A percentile compares a stretch with the other conserved stretches of the same genome.
Conservation (phyloP, 2,113 vertebrate species). For the Petrocephalus microphthalmus region DNA sequence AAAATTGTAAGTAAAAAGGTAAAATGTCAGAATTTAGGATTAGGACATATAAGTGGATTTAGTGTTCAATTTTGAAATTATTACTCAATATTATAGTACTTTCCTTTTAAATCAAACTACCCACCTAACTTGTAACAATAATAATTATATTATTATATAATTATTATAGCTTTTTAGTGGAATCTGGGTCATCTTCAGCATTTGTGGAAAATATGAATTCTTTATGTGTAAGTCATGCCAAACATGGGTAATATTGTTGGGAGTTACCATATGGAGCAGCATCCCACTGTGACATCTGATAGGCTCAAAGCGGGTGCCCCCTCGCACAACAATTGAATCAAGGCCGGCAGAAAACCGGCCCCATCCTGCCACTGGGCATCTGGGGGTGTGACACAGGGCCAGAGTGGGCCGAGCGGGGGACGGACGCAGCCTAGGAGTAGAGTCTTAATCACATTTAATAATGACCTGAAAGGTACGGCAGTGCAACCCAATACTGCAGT, state of each 20-base stretch:
- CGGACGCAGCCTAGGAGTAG: neutral
- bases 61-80: neutral
- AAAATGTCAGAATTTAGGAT: neutral
- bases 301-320: constrained; percentile 10
- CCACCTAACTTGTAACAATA: neutral
- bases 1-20: neutral
- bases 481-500: constrained; percentile 10
- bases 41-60: neutral
- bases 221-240: neutral
- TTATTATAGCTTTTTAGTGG: neutral
- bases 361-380: constrained; percentile 3
- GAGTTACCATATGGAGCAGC: constrained; percentile 41
- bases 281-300: constrained; percentile 18
- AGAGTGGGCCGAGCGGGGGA: neutral
- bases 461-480: neutral
- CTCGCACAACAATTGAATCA: constrained; percentile 20
- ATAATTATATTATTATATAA: neutral
- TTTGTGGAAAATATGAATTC: neutral
- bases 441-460: constrained; percentile 20
- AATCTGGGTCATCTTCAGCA: neutral
- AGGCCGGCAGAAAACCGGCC: neutral
- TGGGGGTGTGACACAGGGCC: neutral
- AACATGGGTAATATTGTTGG: constrained; percentile 11
- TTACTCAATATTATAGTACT: neutral
- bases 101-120: neutral